Conservation (phyloP, 2,888 invertebrate species). For the Sminthurinus aureus region DNA sequence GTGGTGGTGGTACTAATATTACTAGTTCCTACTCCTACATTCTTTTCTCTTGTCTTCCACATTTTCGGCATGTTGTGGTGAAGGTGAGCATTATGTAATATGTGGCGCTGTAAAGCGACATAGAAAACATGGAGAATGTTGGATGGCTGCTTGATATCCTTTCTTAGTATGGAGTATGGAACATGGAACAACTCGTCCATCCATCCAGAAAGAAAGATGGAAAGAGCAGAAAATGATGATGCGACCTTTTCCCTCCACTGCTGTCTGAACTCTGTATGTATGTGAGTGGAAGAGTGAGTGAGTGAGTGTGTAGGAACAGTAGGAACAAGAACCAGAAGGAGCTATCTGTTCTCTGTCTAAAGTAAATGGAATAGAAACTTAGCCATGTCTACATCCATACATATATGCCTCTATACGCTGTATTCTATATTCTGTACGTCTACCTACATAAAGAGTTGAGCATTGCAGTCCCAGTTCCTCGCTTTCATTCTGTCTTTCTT, state of each 20-base stretch:
- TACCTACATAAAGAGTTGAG: not conserved
- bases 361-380: not conserved
- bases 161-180: no score
- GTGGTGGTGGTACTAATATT: no score
- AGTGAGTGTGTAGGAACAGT: not conserved
- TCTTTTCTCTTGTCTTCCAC: no score
- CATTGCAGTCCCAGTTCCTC: not conserved
- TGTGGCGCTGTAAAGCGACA: not conserved
- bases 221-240: constrained; percentile 24
- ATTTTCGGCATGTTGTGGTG: not conserved
- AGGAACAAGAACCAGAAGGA: not conserved
- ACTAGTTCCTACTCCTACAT: no score
- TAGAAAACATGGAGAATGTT: not conserved
- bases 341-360: not conserved
- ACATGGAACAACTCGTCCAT: not conserved
- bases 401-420: no score
- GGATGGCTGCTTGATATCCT: not conserved
- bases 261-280: not conserved
- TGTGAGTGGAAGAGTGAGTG: no score
- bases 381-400: not conserved
- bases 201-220: constrained; percentile 2
- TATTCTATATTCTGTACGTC: not conserved
- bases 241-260: constrained; percentile 14
- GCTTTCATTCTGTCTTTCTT: no score
- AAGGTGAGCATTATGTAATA: not conserved